Evolutionary conservation across 2,797 vertebrate genomes (phyloP).

Genomic region (Linurgus olivaceus): DNA sequence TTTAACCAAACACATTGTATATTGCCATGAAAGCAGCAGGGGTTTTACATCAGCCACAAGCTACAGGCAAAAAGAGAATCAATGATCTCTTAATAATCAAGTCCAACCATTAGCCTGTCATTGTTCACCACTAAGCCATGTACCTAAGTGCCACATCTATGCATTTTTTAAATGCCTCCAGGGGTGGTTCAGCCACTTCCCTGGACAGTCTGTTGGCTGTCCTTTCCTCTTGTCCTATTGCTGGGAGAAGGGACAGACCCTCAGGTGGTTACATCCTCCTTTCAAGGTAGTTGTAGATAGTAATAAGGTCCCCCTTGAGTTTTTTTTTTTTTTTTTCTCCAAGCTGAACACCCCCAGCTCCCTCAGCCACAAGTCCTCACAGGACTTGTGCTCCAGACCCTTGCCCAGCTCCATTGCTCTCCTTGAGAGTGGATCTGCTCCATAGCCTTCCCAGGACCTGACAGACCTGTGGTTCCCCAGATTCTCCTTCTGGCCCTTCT

Average conservation of each 20-base stretch:
- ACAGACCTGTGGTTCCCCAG: background rate
- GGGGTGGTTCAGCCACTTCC: background rate
- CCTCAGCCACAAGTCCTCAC: background rate
- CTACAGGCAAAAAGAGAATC: background rate
- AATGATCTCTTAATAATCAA: background rate
- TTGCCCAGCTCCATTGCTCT: background rate
- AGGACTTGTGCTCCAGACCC: background rate
- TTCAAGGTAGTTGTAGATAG: background rate
- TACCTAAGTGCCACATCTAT: background rate
- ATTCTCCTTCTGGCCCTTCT: background rate
- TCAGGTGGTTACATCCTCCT: background rate
- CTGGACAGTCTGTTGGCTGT: background rate
- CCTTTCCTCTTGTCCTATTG: accelerated
- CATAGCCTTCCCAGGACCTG: accelerated
- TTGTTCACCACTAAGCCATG: background rate
- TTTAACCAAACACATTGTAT: background rate
- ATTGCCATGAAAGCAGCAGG: background rate
- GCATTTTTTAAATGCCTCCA: background rate
- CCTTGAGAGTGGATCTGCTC: background rate
- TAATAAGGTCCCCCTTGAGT: background rate
- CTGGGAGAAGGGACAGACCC: background rate
- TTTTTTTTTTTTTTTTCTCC: background rate
- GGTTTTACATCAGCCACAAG: background rate
- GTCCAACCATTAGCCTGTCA: background rate
- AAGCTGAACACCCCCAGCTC: background rate